Base-by-base conservation (phyloP, 1,140 invertebrate genomes). In the Pachyrhynchus sulphureomaculatus region DNA sequence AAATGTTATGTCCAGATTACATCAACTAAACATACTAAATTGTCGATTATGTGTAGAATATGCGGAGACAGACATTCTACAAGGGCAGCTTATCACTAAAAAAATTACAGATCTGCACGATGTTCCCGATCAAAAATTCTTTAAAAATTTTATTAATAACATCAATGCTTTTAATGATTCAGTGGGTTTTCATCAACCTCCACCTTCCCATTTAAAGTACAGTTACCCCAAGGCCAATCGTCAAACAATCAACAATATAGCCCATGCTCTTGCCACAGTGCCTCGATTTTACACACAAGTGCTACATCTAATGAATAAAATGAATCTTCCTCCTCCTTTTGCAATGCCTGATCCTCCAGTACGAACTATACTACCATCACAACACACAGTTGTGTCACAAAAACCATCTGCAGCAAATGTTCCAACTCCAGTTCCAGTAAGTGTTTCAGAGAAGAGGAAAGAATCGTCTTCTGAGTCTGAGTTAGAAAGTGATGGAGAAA, bases 271-370 rank as follows among this genome's bases (percentile, higher is more conserved):
- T 39, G 80, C 88, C 51, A 81, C 81, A 34, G 85, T 91, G 68
- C 88, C 88, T 39, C 84, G 86, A 67, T 92, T 96, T 76, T 96
- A 96, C 74, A 86, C 82, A 18, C 93, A 91, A 82, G 88, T 64
- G 4, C 73, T 96, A 44, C 93, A 97, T 82, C 80, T 98, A 24
- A 96, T 97, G 93, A 96, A 96, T 73, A 93, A 90, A 80, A 95
- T 98, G 93, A 92, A 90, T 76, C 74, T 96, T 39, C 88, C 90
- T 29, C 84, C 86, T 56, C 94, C 94, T n/a, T 96, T 96, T 80
- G 82, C 85, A 32, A 72, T 79, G 71, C 74, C 84, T 29, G 68
- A 73, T 26, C 63, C 69, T 15, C 62, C 68, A 29, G 47, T 68
- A 32, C 49, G 37, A 36, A 45, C 52, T 26, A 48, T 63, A 33